phyloP scores from a whole-genome alignment of 2,888 invertebrate genomes.

The Pterobdella sp. region DNA sequence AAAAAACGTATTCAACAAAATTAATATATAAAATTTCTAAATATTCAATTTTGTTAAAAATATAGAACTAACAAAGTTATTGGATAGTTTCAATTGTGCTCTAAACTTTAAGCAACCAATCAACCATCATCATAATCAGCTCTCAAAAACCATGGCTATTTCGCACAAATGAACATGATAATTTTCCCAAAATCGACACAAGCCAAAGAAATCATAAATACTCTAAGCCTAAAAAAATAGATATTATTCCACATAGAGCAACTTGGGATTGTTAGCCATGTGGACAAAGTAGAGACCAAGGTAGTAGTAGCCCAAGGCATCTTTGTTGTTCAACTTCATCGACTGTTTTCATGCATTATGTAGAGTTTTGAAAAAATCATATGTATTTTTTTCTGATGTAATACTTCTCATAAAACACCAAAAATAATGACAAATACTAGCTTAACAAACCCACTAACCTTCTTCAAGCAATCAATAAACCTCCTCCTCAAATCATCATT shows the following conservation, averaged over 20 bases:
- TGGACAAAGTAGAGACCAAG: constrained; percentile 11
- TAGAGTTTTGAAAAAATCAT: too few relatives aligned
- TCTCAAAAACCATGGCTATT: too few relatives aligned
- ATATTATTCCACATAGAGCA: background rate
- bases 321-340: background rate
- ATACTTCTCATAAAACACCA: too few relatives aligned
- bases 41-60: too few relatives aligned
- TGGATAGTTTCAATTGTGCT: too few relatives aligned
- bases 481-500: background rate
- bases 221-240: background rate
- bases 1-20: too few relatives aligned
- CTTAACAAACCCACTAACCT: background rate
- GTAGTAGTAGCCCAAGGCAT: constrained; percentile 1
- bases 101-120: too few relatives aligned
- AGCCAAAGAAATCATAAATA: background rate
- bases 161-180: too few relatives aligned
- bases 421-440: background rate
- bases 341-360: constrained; percentile 4
- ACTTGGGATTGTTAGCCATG: background rate
- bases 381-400: too few relatives aligned
- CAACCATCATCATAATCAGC: too few relatives aligned
- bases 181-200: background rate
- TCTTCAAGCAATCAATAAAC: background rate
- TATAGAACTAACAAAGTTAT: too few relatives aligned
- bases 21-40: background rate